Base-by-base conservation (phyloP, 2,797 vertebrate species). In the Echiichthys vipera region DNA sequence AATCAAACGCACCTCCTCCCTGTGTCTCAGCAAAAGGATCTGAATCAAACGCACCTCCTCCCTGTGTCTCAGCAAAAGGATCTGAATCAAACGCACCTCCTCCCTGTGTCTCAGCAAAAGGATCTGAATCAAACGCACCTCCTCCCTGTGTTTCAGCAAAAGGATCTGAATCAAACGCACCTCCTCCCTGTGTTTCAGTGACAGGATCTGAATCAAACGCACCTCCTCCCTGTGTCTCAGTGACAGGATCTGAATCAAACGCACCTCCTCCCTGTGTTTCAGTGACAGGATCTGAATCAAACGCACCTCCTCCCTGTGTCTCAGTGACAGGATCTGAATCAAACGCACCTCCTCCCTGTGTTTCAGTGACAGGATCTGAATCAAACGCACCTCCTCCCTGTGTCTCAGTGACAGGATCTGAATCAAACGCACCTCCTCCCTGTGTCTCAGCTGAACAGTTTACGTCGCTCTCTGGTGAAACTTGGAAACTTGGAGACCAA, bases 361-460 rank as follows among this genome's bases (percentile, higher is more conserved):
- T 54, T 69, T 78, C 49, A 3, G 42, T 15, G 32, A 56, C 17
- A 1, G 12, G 62, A 27, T 56, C 54, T 0, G 34, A 67, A 51
- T 74, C 68, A 65, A 81, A 57, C 0, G 2, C 55, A 58, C 51
- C 67, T 20, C 25, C 42, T 24, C 7, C 67, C 1, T 18, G n/a
- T 1, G 20, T 67, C 29, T 80, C 66, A 12, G 30, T 18, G 5
- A 40, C 43, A 0, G 18, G 57, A 57, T 55, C 45, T 0, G 40
- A 70, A 40, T 71, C 62, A 66, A 76, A 76, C 5, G 2, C 10
- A 34, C 39, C 29, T 46, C 45, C 45, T 56, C 4, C 43, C 12
- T 66, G 65, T 50, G n/a, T 58, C n/a, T 56, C 51, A 45, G 22
- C 34, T 58, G 40, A 62, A 22, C 68, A 37, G 2, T 70, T 70